Evolutionary conservation across 2,888 invertebrate genomes (phyloP), one percentile per base, ranked within the genome.

Genomic region (Agrotis ipsilon): DNA sequence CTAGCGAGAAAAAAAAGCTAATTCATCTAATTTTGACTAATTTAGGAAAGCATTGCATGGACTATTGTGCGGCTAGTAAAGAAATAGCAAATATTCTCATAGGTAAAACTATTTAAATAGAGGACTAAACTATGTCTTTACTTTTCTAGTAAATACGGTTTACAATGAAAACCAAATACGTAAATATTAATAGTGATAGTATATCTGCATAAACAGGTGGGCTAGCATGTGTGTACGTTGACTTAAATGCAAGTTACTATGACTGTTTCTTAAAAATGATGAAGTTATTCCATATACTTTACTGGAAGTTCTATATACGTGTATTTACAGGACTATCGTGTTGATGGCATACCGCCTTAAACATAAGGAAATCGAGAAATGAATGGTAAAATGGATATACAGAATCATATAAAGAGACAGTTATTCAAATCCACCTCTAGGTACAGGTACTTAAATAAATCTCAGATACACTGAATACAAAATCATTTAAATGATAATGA

Each of bases 11-110:
- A 90, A 92, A 87, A 85, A 94, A 92, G 88, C 91, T 91, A 89
- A 87, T 87, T 88, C 68, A 81, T 91, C 90, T 92, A 92, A 87
- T 83, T 85, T 80, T 74, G 87, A 88, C 90, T 91, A 92, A 89
- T 90, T 87, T 83, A 90, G 86, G 81, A 88, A 94, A 94, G 94
- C 94, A 82, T 93, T 91, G 91, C 92, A 91, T 90, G 85, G 84
- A 86, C 93, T 94, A 94, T 91, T 87, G 93, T 94, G 94, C 92
- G 81, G 78, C 90, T 93, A 91, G 78, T 87, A 87, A 88, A 87
- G 75, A 87, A 85, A 86, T 86, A 86, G 86, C 84, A 78, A 87
- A 87, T 86, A 78, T 84, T 80, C 61, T 76, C 72, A 77, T 59
- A 80, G 58, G 61, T 76, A 78, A 79, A 79, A 79, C 73, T 78